Evolutionary conservation across 1,140 invertebrate species (phyloP), one percentile per base, ranked within the genome.

Genomic region (Pteromalus puparum): DNA sequence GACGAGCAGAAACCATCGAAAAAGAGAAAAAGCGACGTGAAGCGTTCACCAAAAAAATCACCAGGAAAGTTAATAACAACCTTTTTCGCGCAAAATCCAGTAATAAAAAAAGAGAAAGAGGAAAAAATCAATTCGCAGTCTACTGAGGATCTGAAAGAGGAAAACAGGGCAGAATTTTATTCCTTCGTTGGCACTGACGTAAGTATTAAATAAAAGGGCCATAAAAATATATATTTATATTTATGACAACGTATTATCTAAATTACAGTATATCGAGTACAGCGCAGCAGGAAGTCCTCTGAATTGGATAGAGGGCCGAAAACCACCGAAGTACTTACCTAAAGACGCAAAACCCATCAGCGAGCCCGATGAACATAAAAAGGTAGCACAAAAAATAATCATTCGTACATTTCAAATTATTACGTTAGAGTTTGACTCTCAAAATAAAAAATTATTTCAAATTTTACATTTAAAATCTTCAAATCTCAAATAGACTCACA

Each of bases 271-370:
- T 53, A 89, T 90, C 26, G 91, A 91, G 42, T 91, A 90, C 46
- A 89, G 13, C 0, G 84, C 81, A 0, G 30, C 76, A 38, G 91
- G 90, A 85, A 88, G 61, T 76, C 90, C 90, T 10, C 86, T 90
- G 76, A 91, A 92, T 79, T 90, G 90, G 90, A 88, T 92, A 46
- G 88, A 90, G 5, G 89, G 86, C 30, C 87, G 87, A 48, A 90
- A 89, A 85, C 90, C 89, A 6, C 65, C 65, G n/a, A 68, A 88
- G 34, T 88, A 87, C 42, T 87, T 91, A 12, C 90, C 90, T 1
- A 73, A 81, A 30, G 81, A 88, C 61, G 89, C 89, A 0, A 90
- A 89, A 75, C 89, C 87, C 28, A 83, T 91, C 61, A 86, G 72
- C 1, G 42, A 87, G 9, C 83, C 78, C 2, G 85, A 38, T 2